Evolutionary conservation across 2,113 vertebrate genomes (phyloP), one percentile per base, ranked within the genome.

Genomic region (Nesoenas mayeri): DNA sequence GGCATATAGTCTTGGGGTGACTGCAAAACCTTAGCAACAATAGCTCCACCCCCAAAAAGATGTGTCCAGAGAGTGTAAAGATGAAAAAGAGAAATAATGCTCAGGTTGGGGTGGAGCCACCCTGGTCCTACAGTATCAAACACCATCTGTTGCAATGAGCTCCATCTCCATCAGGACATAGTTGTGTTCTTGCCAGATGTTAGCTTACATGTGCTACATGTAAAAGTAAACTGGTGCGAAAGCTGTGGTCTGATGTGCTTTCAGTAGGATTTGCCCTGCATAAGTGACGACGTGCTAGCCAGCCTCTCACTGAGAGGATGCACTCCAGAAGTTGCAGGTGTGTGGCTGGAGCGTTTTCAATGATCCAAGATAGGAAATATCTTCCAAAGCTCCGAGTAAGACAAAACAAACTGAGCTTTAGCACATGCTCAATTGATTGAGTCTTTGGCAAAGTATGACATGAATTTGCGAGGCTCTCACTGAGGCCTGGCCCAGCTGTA

Each of bases 321-420:
- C 72, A 10, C 95, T 96, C 96, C 95, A 93, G 93, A 90, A 96
- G 92, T 90, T 70, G 90, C 95, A 96, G 95, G 95, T 94, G 95
- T 94, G 93, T 95, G 74, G 82, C 64, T 96, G 93, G 93, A 91
- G 64, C 2, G 4, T 40, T 56, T 94, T 95, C 93, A 93, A 60
- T 88, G 77, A 86, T 54, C 64, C 85, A 67, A 85, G 85, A 94
- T 96, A 96, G 93, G 85, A 96, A 96, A 96, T 84, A 88, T 67
- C 95, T 96, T 96, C 93, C 88, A 94, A 96, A 96, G 83, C 69
- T 95, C 69, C 57, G 86, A 94, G 90, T 93, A 95, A 96, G 95
- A 94, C 92, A 96, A 96, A 96, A 86, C 90, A 94, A 96, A 95
- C 85, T 89, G 78, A 96, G 88, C 95, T 96, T 95, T 96, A 97